Base-by-base conservation (phyloP, 2,888 invertebrate genomes). In the Lithosia quadra region DNA sequence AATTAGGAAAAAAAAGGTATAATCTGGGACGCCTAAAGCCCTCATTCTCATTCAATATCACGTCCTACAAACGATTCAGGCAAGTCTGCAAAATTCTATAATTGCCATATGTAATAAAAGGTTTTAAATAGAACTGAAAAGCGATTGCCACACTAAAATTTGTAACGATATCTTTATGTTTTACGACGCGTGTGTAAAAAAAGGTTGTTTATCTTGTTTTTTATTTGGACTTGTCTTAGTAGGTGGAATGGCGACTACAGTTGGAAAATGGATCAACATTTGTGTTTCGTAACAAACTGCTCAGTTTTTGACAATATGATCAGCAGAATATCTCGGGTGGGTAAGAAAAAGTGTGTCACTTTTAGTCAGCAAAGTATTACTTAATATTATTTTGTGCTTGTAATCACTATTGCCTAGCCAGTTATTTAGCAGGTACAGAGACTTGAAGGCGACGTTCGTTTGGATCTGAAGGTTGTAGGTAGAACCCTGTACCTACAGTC, bases 31-130 rank as follows among this genome's bases (percentile, higher is more conserved):
- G 33, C 28, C n/a, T 59, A 61, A 62, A 61, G 28, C 63, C 62
- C 9, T 57, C 62, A 75, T 80, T 78, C 69, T 59, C 71, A 79
- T 79, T 79, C 79, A 71, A 67, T 67, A 67, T 69, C 81, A 80
- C 79, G 79, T 71, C 36, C 24, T 34, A 43, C 68, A 74, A 72
- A 73, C 74, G 76, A 76, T 76, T 72, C 80, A 68, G 70, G 68
- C 69, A 69, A 78, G 78, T 69, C 74, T 72, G 72, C 69, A 74
- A 72, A 74, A 73, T 71, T 75, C 69, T 60, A 67, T 77, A 78
- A 78, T 72, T 73, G 71, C 64, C n/a, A 11, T 43, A 36, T 18
- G 60, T 53, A 67, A 68, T 65, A 36, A 75, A 75, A 63, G 60
- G 57, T 67, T 71, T 56, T 58, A 65, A 66, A 55, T 67, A 28